phyloP scores from a whole-genome alignment of 2,797 vertebrate genomes.

The Kryptopterus vitreolus region DNA sequence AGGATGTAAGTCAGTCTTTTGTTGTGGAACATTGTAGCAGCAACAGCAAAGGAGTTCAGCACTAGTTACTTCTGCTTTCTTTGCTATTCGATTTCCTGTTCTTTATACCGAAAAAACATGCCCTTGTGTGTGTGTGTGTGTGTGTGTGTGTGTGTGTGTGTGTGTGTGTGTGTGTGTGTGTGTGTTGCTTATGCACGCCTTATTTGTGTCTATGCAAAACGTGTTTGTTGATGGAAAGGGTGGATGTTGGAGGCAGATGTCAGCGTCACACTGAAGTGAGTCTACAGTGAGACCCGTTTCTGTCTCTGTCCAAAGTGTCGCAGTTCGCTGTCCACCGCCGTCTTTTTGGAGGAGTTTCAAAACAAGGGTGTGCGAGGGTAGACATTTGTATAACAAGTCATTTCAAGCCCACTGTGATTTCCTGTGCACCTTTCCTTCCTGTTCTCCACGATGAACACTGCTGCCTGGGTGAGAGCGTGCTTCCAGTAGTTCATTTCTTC shows the following conservation, averaged over 20 bases:
- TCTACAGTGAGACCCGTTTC: conserved; percentile 3
- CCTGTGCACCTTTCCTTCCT: background rate
- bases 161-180: background rate
- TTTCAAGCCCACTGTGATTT: background rate
- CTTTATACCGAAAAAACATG: too few species aligned
- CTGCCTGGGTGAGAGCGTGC: background rate
- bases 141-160: background rate
- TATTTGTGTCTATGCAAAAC: background rate
- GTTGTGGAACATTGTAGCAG: conserved; percentile 67
- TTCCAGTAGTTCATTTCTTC: background rate
- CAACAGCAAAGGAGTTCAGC: conserved; percentile 57
- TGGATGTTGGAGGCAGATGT: conserved; percentile 59
- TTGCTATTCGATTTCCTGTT: conserved; percentile 31
- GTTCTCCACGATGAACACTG: background rate
- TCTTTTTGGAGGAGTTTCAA: background rate
- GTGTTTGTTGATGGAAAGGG: conserved; percentile 38
- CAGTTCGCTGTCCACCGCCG: conserved; percentile 29
- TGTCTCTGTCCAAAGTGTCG: conserved; percentile 40
- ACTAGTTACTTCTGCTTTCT: conserved; percentile 61
- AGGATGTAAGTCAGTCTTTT: conserved; percentile 79
- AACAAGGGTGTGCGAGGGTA: background rate
- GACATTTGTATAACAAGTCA: background rate
- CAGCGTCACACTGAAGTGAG: conserved; percentile 51
- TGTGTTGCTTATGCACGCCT: background rate
- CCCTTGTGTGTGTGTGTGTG: background rate